Evolutionary conservation across 2,797 vertebrate genomes (phyloP), one percentile per base, ranked within the genome.

Genomic region (Mallotus villosus): DNA sequence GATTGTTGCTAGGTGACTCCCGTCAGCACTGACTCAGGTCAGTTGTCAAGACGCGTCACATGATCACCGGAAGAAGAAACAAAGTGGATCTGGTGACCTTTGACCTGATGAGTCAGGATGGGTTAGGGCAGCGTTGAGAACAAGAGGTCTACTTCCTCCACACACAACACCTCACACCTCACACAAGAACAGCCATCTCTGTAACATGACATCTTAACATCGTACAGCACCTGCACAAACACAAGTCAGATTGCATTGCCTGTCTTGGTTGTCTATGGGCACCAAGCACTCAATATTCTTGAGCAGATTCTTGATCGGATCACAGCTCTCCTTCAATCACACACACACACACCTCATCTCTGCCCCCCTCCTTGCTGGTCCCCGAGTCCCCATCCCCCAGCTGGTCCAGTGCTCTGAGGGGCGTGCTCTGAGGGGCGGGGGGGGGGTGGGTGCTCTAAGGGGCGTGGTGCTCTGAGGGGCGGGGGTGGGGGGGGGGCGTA

Each of bases 381-480:
- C 61, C 67, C 71, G 4, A 29, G 27, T 29, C 73, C n/a, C 14
- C 11, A 0, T 29, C 64, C 53, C 63, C 72, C 19, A 19, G 51
- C 51, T 8, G 41, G 9, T 3, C 41, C 12, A 2, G 41, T 37
- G 34, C 34, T 37, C 34, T 49, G 37, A 75, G 17, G 62, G 55
- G 24, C 14, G 59, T 46, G 24, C 82, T 84, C 84, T 80, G 77
- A 72, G 77, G 82, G 73, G 37, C 37, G 25, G 63, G 84, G 53
- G 82, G 71, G 75, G 85, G 82, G 75, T n/a, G n/a, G n/a, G 41
- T 37, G 34, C 34, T 37, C 34, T 49, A 29, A 75, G 17, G 62
- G 55, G 24, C 14, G 59, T 46, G 24, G n/a, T n/a, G n/a, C 82
- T 84, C 84, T 80, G 77, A 72, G 77, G 82, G 53, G 82, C 72